Base-by-base conservation (phyloP, 2,888 invertebrate genomes). In the Caenorhabditis sp. region DNA sequence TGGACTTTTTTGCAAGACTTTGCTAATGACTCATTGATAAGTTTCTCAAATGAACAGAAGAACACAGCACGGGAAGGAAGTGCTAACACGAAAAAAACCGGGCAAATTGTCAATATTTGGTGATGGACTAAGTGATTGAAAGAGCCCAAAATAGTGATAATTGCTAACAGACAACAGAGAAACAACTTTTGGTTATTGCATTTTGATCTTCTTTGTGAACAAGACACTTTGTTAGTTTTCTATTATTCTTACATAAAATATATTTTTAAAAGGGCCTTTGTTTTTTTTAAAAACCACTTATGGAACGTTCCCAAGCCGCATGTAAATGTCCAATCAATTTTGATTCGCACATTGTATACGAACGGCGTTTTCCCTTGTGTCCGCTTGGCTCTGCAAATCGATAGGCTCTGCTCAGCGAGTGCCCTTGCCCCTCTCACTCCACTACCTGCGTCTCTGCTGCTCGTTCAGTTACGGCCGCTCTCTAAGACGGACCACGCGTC, bases 31-130 rank as follows among this genome's bases (percentile, higher is more conserved):
- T 55, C 55, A 26, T 28, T n/a, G 28, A 9, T 55, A 28, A n/a
- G 26, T 55, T 56, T n/a, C 18, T 11, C 55, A 15, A 32, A 55
- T n/a, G n/a, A 55, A 24, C 24, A 24, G 18, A 32, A 51, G 50
- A 32, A 22, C 51, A 51, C 22, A 47, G 9, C 24, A 50, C 35
- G 13, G 40, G 35, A 9, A 6, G 32, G 37, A 44, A 35, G 40
- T 11, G 20, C 44, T 15, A 65, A 18, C 9, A 22, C 37, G 35
- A 50, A 58, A 32, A 70, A 69, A 35, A 58, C 35, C 47, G 22
- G 56, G 69, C 24, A 5, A n/a, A 32, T 60, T 51, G 69, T 70
- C 69, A 70, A 70, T 70, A 70, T 60, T 60, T 50, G 51, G 69
- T 69, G 58, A 50, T 58, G 50, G 60, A 60, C 60, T 37, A 37